These are phyloP conservation scores for Drosophila miranda DNA, from an alignment of 1,140 invertebrate genomes.

Conservation along the genomic window DNA sequence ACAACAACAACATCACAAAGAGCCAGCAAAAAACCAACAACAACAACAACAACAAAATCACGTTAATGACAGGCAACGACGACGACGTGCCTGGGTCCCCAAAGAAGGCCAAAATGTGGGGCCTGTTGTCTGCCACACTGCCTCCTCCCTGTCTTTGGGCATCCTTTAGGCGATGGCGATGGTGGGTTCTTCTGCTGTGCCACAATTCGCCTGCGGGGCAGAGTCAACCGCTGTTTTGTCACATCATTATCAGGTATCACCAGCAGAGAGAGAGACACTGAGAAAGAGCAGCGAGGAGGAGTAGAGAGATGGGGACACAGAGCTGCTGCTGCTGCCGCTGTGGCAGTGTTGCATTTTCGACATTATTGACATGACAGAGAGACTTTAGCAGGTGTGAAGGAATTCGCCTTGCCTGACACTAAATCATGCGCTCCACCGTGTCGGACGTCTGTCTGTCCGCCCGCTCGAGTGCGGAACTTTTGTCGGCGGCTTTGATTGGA, in stretches of 20 bases:
- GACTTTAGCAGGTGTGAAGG: constrained; percentile 75
- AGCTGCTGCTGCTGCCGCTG: not conserved
- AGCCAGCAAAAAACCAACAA: constrained; percentile 17
- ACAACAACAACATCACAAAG: constrained; percentile 36
- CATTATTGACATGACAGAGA: constrained; percentile 80
- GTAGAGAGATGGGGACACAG: too few species aligned
- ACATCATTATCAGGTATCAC: constrained; percentile 76
- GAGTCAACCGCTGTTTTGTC: constrained; percentile 78
- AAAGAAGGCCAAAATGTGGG: constrained; percentile 16
- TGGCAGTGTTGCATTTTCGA: constrained; percentile 52
- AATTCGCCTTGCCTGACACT: constrained; percentile 67
- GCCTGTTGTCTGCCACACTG: not conserved
- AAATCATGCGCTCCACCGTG: constrained; percentile 58
- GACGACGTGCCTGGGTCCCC: constrained; percentile 26
- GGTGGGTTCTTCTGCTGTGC: constrained; percentile 18
- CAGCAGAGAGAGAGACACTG: not conserved
- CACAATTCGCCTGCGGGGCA: constrained; percentile 40
- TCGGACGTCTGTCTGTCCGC: constrained; percentile 42
- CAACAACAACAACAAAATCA: constrained; percentile 60
- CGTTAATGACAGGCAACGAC: constrained; percentile 73
- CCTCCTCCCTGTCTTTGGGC: constrained; percentile 1
- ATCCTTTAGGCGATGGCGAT: constrained; percentile 28
- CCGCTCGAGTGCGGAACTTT: constrained; percentile 36
- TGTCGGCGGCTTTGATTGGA: constrained; percentile 70
- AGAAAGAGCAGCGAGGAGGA: too few species aligned